Evolutionary conservation across 1,140 invertebrate species (phyloP), one percentile per base, ranked within the genome.

Genomic region (Pseudomyrmex pallidus): DNA sequence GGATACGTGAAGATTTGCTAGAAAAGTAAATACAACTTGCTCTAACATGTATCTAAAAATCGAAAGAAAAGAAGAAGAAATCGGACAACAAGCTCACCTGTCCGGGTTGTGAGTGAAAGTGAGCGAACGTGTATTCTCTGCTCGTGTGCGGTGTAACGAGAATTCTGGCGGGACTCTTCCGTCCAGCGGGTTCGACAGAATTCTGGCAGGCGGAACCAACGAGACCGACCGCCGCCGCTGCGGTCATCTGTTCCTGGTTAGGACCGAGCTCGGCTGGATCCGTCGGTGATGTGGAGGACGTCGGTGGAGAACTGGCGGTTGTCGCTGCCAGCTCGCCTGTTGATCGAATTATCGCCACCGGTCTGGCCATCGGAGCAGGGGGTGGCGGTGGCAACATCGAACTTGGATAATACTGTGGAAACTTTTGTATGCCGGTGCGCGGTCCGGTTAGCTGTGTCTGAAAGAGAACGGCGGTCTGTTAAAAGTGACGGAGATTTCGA

Each of bases 351-450:
- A 99, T 99, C 25, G 98, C 98, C 10, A 99, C 98, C 0, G 98
- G 98, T 86, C 98, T 95, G 2, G 98, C 98, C 97, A 99, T 98
- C 9, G 98, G 98, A 2, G 98, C 98, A 2, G 98, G 96, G n/a
- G 98, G 98, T n/a, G 98, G 98, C 57, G 98, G 98, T 15, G 98
- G 98, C 87, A 99, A 95, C 96, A 97, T 98, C 85, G 97, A 97
- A 90, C 97, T 97, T 84, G 96, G 96, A 95, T 98, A 98, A 94
- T 98, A 98, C 90, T 98, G 97, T 74, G 97, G 96, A 90, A 97
- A 95, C 94, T 97, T 97, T 87, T 96, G 94, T 90, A 94, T 90
- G 46, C 92, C 94, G 96, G 96, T 94, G 93, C 87, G 95, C 94
- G 94, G 95, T 95, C 91, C 95, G 92, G 93, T 95, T 90, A 93